These are phyloP conservation scores for Pangasius macronema DNA, from an alignment of 2,797 vertebrate genomes.

Conservation along the genomic window DNA sequence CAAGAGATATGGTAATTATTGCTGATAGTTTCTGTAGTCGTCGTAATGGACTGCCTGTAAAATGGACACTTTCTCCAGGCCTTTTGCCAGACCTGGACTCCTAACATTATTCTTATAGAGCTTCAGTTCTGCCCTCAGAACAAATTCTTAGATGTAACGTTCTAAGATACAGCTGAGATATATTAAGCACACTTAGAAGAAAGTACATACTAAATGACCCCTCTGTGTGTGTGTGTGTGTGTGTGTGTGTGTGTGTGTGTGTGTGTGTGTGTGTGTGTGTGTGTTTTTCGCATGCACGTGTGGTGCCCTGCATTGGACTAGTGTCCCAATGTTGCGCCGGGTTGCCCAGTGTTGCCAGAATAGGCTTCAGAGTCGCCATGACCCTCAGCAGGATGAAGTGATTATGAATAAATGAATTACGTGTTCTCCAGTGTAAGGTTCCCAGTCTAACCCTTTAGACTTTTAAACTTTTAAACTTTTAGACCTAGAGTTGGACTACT, in stretches of 20 bases:
- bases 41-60: neutral
- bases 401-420: neutral
- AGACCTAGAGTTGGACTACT: neutral
- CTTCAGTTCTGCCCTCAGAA: neutral
- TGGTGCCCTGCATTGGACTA: neutral
- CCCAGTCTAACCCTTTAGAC: neutral
- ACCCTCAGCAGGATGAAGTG: neutral
- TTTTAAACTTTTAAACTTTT: neutral
- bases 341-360: neutral
- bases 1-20: slow-evolving; percentile 14
- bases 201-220: neutral
- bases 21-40: slow-evolving; percentile 11
- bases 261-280: neutral
- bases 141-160: neutral
- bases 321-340: neutral
- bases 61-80: neutral
- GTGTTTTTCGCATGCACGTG: neutral
- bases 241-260: neutral
- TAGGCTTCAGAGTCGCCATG: neutral
- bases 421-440: neutral
- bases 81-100: neutral
- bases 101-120: neutral
- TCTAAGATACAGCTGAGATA: neutral
- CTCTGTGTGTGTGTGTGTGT: neutral
- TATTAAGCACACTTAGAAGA: neutral